Base-by-base conservation (phyloP, 2,113 vertebrate species). In the Propithecus coquereli region DNA sequence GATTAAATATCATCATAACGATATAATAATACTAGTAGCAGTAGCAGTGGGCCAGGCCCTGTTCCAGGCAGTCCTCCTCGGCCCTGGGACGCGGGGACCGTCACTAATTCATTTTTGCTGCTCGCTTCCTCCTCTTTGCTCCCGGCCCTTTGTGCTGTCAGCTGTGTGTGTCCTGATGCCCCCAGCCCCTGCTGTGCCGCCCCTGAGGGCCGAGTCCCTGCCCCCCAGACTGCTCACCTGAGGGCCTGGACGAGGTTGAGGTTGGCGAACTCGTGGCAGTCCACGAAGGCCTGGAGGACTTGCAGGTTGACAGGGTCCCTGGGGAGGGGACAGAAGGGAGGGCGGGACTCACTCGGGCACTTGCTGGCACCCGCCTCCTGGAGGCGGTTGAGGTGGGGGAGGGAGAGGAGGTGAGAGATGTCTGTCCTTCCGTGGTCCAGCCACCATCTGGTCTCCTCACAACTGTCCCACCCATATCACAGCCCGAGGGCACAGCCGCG, bases 201-300 rank as follows among this genome's bases (percentile, higher is more conserved):
- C 45, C 27, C n/a, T 4, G 1, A 17, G 68, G 61, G 14, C 50
- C 0, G 5, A 32, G 63, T 47, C 59, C 7, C 47, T 52, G 3
- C 0, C 5, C 30, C 16, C 10, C 0, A 40, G 52, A 3, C 74
- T 18, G 52, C 99, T 98, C 81, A 99, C 99, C 99, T 99, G 85
- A 99, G 98, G 0, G 99, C 99, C 97, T 99, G 99, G 23, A 99
- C 99, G 16, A 99, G 98, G 97, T 99, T 99, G 86, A 99, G 99
- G 97, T 99, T 98, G 16, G 99, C 98, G 94, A 99, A 99, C 96
- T 99, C 98, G 8, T 99, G 99, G 91, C 99, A 99, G 23, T 99
- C 99, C 96, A 99, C 99, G 16, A 99, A 99, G 68, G 99, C 99
- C 96, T 99, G 99, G 47, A 99, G 98, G 70, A 99, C 99, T 98